Evolutionary conservation across 2,888 invertebrate genomes (phyloP).

Genomic region (Himalopsyche anomala): DNA sequence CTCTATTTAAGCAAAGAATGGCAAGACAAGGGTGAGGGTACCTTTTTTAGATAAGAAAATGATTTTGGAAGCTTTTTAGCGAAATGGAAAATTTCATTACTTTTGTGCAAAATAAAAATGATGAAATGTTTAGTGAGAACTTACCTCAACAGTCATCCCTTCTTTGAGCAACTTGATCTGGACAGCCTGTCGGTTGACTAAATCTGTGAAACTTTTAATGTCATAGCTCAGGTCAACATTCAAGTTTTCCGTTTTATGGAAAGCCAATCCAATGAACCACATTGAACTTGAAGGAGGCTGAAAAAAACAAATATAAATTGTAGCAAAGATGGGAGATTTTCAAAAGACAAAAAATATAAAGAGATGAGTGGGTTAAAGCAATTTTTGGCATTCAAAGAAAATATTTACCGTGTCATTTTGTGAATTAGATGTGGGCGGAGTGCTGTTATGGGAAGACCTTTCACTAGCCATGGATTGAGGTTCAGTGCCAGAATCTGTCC

Average conservation of each 20-base stretch:
- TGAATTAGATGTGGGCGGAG: slow-evolving; percentile 18
- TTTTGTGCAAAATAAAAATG: background rate
- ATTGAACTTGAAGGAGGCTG: slow-evolving; percentile 76
- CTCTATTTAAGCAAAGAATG: background rate
- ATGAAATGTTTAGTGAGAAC: slow-evolving; percentile 1
- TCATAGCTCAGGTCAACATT: slow-evolving; percentile 96
- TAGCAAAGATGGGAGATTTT: background rate
- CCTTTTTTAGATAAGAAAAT: no score
- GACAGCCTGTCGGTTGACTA: slow-evolving; percentile 87
- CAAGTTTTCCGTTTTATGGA: slow-evolving; percentile 90
- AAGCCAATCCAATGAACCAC: slow-evolving; percentile 99
- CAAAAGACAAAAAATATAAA: background rate
- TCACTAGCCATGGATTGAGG: background rate
- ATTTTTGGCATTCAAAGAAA: background rate
- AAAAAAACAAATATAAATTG: background rate
- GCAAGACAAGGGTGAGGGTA: background rate
- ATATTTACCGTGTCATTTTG: slow-evolving; percentile 16
- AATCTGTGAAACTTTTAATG: slow-evolving; percentile 93
- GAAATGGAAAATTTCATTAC: no score
- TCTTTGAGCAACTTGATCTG: slow-evolving; percentile 83
- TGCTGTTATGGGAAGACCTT: background rate
- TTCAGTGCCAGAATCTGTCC: background rate
- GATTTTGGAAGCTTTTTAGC: no score
- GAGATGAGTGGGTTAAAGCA: background rate
- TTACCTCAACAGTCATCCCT: slow-evolving; percentile 84